These are phyloP conservation scores for chimpanzee (Pan troglodytes) DNA, from an alignment of 2,113 vertebrate genomes.

Conservation along the genomic window DNA sequence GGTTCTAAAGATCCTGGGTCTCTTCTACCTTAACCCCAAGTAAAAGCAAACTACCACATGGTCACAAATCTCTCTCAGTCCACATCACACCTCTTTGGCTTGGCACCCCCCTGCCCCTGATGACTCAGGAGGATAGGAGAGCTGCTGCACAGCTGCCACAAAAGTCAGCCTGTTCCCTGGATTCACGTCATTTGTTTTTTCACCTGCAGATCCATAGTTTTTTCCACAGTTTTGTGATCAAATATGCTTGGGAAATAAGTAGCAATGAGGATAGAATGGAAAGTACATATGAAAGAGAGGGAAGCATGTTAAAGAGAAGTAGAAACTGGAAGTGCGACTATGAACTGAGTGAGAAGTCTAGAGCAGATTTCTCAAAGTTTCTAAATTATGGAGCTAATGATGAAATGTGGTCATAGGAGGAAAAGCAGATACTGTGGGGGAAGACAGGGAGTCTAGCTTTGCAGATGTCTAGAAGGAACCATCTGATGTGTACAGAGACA, in stretches of 20 bases:
- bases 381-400: not conserved
- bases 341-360: not conserved
- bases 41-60: not conserved
- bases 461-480: not conserved
- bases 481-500: not conserved
- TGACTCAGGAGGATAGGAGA: not conserved
- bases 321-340: not conserved
- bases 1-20: not conserved
- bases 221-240: not conserved
- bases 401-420: not conserved
- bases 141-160: not conserved
- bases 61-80: not conserved
- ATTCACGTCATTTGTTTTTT: not conserved
- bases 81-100: not conserved
- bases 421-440: not conserved
- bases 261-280: not conserved
- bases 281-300: not conserved
- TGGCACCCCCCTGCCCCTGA: not conserved
- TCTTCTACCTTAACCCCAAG: not conserved
- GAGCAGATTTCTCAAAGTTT: not conserved
- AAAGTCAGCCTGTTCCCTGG: not conserved
- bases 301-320: not conserved
- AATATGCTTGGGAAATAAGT: constrained; percentile 13
- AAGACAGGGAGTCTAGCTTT: not conserved
- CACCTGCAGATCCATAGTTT: not conserved